Conservation (phyloP, 2,888 invertebrate genomes). For the Eupithecia pulchellata region DNA sequence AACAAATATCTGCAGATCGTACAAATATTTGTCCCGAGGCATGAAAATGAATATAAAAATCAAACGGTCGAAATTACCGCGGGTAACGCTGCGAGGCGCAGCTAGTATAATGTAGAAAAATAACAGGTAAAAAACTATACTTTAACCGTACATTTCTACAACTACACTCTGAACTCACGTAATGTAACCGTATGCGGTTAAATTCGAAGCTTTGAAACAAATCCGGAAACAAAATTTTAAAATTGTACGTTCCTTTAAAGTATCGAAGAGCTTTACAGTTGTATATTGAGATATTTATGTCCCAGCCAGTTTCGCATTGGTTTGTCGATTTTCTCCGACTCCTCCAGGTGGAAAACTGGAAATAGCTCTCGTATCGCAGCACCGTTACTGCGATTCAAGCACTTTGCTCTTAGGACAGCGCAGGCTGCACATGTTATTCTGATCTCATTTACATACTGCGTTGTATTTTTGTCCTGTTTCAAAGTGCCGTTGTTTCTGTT, state of each 20-base stretch:
- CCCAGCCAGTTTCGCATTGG: constrained; percentile 38
- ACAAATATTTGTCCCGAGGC: too few species aligned
- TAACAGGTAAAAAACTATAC: background rate
- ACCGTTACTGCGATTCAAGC: background rate
- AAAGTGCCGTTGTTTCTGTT: constrained; percentile 32
- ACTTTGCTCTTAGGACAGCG: background rate
- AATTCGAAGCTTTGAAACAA: constrained; percentile 18
- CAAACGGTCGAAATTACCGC: too few species aligned
- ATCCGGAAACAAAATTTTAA: constrained; percentile 16
- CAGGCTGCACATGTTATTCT: constrained; percentile 28
- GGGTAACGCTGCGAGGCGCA: too few species aligned
- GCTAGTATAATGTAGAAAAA: background rate
- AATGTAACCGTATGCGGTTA: constrained; percentile 11
- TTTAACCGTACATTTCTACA: background rate
- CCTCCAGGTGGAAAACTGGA: constrained; percentile 55
- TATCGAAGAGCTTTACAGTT: constrained; percentile 7
- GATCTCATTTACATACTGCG: constrained; percentile 11
- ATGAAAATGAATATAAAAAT: too few species aligned
- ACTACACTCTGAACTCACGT: constrained; percentile 3
- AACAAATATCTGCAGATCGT: too few species aligned
- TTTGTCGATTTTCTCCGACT: constrained; percentile 61
- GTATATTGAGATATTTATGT: constrained; percentile 10
- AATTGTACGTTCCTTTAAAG: constrained; percentile 15
- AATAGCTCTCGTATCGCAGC: constrained; percentile 60
- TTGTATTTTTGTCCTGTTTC: constrained; percentile 27